Base-by-base conservation (phyloP, 2,113 vertebrate genomes). In the Probosciger aterrimus region DNA sequence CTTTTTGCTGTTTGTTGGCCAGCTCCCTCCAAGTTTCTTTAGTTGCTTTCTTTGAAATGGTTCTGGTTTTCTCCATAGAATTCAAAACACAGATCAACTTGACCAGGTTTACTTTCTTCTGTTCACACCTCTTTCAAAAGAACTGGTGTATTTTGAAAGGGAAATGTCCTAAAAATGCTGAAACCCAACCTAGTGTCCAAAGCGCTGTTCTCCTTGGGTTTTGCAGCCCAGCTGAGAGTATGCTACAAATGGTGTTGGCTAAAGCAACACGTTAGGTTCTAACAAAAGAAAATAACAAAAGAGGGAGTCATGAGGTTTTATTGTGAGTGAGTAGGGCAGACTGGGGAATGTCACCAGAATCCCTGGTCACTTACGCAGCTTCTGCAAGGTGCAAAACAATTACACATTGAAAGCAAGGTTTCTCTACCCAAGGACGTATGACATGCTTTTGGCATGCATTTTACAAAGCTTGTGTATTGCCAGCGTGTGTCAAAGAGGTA, bases 331-430 rank as follows among this genome's bases (percentile, higher is more conserved):
- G 47, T 23, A 25, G 68, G 35, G 24, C 22, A 74, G 55, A n/a
- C 0, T 14, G 17, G 50, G 31, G 33, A 78, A 81, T 0, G 1
- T 53, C 2, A 2, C 12, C 53, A 43, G 62, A 35, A 76, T 44
- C 24, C 37, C 17, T 10, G 39, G 35, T 69, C 57, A 24, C 8
- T 68, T 30, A 3, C 2, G 60, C 60, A 67, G 37, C 8, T 74
- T 52, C 49, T 59, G n/a, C 68, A 68, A 55, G 39, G 46, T 39
- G 25, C n/a, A 33, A 24, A 12, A 33, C 10, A 44, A 50, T 6
- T 35, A 11, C 46, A 33, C 25, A 62, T 25, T 0, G 46, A 88
- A 70, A 63, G 53, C 14, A 11, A 20, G 5, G 11, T 44, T 92
- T 37, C 31, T 76, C 18, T 73, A 43, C 53, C 15, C 22, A 24